phyloP scores from a whole-genome alignment of 1,140 invertebrate species.

The Tetragnatha versicolor region DNA sequence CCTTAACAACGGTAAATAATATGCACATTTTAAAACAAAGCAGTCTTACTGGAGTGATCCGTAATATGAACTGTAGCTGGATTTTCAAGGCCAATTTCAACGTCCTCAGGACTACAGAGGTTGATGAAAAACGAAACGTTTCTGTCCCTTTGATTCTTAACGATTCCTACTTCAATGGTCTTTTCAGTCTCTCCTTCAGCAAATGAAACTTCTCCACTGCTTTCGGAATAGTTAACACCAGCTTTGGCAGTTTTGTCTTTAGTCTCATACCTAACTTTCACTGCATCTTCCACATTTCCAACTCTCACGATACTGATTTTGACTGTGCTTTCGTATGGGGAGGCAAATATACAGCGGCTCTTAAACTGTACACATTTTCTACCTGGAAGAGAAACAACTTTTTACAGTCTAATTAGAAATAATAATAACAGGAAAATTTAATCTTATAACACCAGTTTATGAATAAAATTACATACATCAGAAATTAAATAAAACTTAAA shows the following conservation, averaged over 20 bases:
- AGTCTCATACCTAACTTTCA: not conserved
- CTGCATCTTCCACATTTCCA: not conserved
- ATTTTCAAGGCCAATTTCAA: not conserved
- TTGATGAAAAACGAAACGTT: not conserved
- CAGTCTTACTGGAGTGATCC: constrained; percentile 13
- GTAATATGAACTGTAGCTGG: not conserved
- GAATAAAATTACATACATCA: too few relatives aligned
- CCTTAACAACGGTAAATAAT: too few relatives aligned
- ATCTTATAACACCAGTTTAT: too few relatives aligned
- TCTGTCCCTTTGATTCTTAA: not conserved
- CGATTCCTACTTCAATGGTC: not conserved
- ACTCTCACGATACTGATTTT: constrained; percentile 8
- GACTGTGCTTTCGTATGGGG: not conserved
- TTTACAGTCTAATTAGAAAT: too few relatives aligned
- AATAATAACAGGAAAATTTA: too few relatives aligned
- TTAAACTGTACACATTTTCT: not conserved
- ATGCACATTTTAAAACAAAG: too few relatives aligned
- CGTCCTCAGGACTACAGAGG: not conserved
- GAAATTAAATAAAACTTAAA: too few relatives aligned
- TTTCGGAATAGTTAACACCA: not conserved
- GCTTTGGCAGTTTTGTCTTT: constrained; percentile 1
- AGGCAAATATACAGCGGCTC: not conserved
- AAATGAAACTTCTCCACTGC: not conserved
- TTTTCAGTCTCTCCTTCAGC: not conserved
- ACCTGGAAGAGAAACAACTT: not conserved